A percentile compares a stretch with the other conserved stretches of the same genome.
Evolutionary conservation across 2,888 invertebrate species (phyloP).

Genomic region (Polydrusus pterygomalis): DNA sequence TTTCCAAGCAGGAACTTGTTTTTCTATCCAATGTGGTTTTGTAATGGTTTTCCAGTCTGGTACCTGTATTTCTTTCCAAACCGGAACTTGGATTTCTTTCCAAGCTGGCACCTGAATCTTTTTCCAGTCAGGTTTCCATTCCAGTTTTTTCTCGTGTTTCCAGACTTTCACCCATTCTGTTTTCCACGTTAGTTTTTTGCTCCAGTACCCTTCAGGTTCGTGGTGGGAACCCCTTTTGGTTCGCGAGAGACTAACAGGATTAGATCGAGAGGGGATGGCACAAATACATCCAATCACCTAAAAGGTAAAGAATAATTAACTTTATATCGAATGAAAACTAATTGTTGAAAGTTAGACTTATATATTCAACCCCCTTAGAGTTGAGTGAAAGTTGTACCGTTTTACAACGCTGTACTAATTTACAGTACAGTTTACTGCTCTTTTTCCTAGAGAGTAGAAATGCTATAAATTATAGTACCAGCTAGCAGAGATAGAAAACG

Average conservation of each 20-base stretch:
- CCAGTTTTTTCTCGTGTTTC: conserved; percentile 84
- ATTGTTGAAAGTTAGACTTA: neutral
- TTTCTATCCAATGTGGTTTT: conserved; percentile 86
- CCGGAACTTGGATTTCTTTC: conserved; percentile 84
- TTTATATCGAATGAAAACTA: neutral
- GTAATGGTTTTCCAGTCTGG: conserved; percentile 85
- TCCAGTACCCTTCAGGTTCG: conserved; percentile 83
- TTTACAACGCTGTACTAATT: too few species aligned
- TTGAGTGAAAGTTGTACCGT: too few species aligned
- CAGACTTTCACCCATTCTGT: conserved; percentile 86
- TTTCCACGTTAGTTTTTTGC: conserved; percentile 89
- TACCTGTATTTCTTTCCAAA: conserved; percentile 87
- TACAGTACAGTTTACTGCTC: too few species aligned
- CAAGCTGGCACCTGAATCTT: conserved; percentile 78
- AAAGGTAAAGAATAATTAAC: conserved; percentile 42
- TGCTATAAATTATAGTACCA: too few species aligned
- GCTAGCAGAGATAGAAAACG: too few species aligned
- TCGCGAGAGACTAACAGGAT: conserved; percentile 72
- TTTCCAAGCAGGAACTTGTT: conserved; percentile 81
- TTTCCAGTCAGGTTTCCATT: conserved; percentile 84
- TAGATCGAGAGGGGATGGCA: conserved; percentile 71
- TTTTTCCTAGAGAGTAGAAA: too few species aligned
- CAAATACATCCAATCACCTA: conserved; percentile 78
- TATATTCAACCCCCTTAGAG: too few species aligned
- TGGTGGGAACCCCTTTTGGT: conserved; percentile 77